phyloP scores from a whole-genome alignment of 2,113 vertebrate species.

The Anguilla japonica region DNA sequence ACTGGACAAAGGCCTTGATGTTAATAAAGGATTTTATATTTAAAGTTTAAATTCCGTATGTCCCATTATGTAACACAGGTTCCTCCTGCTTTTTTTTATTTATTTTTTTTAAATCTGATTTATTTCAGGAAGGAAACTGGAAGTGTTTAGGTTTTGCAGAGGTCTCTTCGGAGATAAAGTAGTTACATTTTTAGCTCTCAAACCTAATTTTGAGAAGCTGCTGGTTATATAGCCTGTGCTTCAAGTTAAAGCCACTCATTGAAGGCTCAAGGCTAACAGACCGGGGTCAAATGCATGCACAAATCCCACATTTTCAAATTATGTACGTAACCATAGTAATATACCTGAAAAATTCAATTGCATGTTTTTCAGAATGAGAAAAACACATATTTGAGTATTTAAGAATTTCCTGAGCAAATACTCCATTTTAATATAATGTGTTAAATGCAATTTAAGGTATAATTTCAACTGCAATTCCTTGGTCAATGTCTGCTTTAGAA shows the following conservation, averaged over 20 bases:
- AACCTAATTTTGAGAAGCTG: neutral
- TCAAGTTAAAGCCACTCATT: neutral
- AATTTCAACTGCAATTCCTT: no score
- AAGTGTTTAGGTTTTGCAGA: conserved; percentile 34
- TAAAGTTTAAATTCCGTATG: neutral
- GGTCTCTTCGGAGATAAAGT: conserved; percentile 12
- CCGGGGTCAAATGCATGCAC: no score
- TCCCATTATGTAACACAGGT: neutral
- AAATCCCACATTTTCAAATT: no score
- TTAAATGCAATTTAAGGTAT: no score
- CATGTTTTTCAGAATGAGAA: no score
- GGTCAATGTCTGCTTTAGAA: no score
- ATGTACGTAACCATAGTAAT: no score
- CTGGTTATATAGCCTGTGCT: neutral
- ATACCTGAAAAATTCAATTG: no score
- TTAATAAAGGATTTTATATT: neutral
- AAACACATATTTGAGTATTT: no score
- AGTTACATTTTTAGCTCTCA: neutral
- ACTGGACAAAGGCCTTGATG: neutral
- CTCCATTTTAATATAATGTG: no score
- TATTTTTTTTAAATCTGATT: neutral
- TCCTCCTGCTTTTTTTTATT: neutral
- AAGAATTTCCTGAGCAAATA: no score
- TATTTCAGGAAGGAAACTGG: conserved; percentile 26
- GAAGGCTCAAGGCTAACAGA: neutral